Evolutionary conservation across 2,113 vertebrate genomes (phyloP).

Genomic region (Syrrhaptes paradoxus): DNA sequence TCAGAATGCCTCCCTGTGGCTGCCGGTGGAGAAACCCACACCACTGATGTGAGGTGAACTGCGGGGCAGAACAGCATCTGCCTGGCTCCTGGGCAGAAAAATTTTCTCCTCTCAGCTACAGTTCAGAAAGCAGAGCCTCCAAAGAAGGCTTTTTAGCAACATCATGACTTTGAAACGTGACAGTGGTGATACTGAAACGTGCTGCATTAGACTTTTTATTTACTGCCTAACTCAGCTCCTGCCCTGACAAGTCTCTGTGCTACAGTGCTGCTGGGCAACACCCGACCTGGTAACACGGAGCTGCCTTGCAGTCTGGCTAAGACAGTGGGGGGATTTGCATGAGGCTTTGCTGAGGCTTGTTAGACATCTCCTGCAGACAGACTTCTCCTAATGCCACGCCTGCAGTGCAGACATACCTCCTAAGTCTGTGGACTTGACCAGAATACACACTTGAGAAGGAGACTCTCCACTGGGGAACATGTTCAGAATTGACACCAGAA

Average conservation of each 20-base stretch:
- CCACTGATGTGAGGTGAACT: rapidly evolving
- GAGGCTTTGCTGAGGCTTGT: background rate
- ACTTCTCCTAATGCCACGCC: background rate
- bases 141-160: background rate
- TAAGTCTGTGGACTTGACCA: background rate
- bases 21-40: background rate
- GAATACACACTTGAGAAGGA: background rate
- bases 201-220: background rate
- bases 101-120: background rate
- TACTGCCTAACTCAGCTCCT: background rate
- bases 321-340: background rate
- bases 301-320: background rate
- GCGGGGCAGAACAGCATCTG: rapidly evolving
- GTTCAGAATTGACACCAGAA: background rate
- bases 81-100: background rate
- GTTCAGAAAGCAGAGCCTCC: background rate
- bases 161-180: background rate
- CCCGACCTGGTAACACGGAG: background rate
- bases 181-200: background rate
- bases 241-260: background rate
- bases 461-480: background rate
- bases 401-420: background rate
- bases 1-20: background rate
- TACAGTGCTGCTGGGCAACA: background rate
- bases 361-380: background rate